A percentile compares a stretch with the other conserved stretches of the same genome.
Evolutionary conservation across 1,140 invertebrate species (phyloP).

Genomic region (Carcinoscorpius rotundicauda): DNA sequence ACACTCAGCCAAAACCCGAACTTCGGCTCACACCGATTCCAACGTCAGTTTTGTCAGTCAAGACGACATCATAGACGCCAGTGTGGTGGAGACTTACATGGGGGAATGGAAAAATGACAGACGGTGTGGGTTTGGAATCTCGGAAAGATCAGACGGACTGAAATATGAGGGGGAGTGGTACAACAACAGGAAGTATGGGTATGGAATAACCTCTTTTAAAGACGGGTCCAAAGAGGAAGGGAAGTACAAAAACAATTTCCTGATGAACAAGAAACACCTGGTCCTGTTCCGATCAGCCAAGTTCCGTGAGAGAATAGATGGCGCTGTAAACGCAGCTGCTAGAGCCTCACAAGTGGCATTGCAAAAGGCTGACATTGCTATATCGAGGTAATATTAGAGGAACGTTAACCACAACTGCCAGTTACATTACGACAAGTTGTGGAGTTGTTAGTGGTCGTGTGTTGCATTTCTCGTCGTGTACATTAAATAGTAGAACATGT

Average conservation of each 20-base stretch:
- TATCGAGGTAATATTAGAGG: slow-evolving; percentile 44
- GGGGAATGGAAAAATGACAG: slow-evolving; percentile 99
- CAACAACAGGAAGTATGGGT: slow-evolving; percentile 98
- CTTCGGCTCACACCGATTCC: slow-evolving; percentile 12
- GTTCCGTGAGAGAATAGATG: slow-evolving; percentile 91
- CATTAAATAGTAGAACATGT: too few relatives aligned
- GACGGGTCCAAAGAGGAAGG: slow-evolving; percentile 95
- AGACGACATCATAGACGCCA: slow-evolving; percentile 80
- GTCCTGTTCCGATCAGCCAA: slow-evolving; percentile 95
- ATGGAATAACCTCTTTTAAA: slow-evolving; percentile 93
- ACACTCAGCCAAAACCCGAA: slow-evolving; percentile 6
- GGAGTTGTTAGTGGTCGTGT: too few relatives aligned
- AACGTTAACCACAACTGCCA: too few relatives aligned
- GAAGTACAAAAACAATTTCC: slow-evolving; percentile 98
- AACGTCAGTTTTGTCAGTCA: slow-evolving; percentile 83
- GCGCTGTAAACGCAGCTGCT: slow-evolving; percentile 83
- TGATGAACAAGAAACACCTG: slow-evolving; percentile 93
- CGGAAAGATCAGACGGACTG: slow-evolving; percentile 89
- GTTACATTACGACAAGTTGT: too few relatives aligned
- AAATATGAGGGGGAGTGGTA: slow-evolving; percentile 98
- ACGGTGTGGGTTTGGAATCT: slow-evolving; percentile 78
- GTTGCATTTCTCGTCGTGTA: too few relatives aligned
- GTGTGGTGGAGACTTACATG: slow-evolving; percentile 94
- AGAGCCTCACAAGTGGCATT: slow-evolving; percentile 93
- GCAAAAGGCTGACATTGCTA: slow-evolving; percentile 97